phyloP scores from a whole-genome alignment of 2,797 vertebrate species.

The Podarcis siculus region DNA sequence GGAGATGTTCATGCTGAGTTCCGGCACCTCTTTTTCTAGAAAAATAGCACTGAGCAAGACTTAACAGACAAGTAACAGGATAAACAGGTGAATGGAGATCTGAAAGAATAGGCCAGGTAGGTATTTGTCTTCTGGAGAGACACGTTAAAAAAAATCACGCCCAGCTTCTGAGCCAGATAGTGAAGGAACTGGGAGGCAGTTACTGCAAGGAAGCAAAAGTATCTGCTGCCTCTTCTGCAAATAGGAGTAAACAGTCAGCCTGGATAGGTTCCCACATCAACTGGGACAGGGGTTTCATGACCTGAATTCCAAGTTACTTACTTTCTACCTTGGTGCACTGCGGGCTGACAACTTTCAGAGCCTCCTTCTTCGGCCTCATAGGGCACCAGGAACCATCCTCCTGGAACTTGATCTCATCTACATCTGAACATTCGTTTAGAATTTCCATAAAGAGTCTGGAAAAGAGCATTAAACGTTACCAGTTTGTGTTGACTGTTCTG shows the following conservation, averaged over 20 bases:
- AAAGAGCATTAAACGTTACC: constrained; percentile 31
- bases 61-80: not conserved
- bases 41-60: too few relatives aligned
- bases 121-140: not conserved
- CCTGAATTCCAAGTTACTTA: constrained; percentile 70
- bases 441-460: constrained; percentile 96
- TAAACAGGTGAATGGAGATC: not conserved
- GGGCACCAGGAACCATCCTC: constrained; percentile 97
- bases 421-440: constrained; percentile 94
- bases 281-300: not conserved
- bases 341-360: constrained; percentile 86
- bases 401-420: constrained; percentile 97
- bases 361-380: constrained; percentile 96
- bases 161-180: too few relatives aligned
- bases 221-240: not conserved
- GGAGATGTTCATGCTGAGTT: too few relatives aligned
- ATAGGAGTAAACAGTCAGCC: not conserved
- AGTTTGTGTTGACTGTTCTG: not conserved
- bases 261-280: not conserved
- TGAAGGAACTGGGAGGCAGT: not conserved
- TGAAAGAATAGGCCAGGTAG: not conserved
- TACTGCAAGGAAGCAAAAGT: not conserved
- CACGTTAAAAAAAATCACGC: not conserved
- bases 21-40: too few relatives aligned
- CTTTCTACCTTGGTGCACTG: constrained; percentile 88